phyloP scores from a whole-genome alignment of 2,113 vertebrate species.

The Erythrocercus mccallii region DNA sequence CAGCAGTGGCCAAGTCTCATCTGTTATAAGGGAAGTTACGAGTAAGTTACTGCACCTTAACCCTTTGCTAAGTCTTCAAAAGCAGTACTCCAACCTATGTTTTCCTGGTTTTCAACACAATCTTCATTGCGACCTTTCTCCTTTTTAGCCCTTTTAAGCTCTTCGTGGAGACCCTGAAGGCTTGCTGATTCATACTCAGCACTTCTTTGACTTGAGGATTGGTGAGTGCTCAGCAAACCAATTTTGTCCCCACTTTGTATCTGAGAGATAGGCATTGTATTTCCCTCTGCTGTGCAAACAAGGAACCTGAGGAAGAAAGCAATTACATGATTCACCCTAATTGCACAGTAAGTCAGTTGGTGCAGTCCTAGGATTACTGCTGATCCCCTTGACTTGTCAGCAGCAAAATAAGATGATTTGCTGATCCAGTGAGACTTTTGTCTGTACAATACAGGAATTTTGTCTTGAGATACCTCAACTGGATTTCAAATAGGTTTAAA shows the following conservation, averaged over 20 bases:
- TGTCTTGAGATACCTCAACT: neutral
- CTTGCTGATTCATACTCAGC: neutral
- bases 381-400: neutral
- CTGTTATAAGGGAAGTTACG: neutral
- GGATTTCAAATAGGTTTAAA: neutral
- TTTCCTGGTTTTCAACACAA: neutral
- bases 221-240: neutral
- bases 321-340: slow-evolving; percentile 24
- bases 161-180: neutral
- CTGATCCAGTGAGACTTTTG: neutral
- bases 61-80: neutral
- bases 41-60: neutral
- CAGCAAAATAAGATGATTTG: neutral
- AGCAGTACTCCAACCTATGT: neutral
- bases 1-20: neutral
- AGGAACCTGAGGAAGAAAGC: neutral
- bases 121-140: neutral
- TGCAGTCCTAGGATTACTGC: neutral
- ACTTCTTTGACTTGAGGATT: neutral
- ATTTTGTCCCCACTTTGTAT: neutral
- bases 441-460: neutral
- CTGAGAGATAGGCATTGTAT: neutral
- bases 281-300: slow-evolving; percentile 1
- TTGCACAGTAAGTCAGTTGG: neutral
- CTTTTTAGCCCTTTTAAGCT: neutral